A percentile compares a stretch with the other conserved stretches of the same genome.
Conservation (phyloP, 2,113 vertebrate species). For the Abramis brama region DNA sequence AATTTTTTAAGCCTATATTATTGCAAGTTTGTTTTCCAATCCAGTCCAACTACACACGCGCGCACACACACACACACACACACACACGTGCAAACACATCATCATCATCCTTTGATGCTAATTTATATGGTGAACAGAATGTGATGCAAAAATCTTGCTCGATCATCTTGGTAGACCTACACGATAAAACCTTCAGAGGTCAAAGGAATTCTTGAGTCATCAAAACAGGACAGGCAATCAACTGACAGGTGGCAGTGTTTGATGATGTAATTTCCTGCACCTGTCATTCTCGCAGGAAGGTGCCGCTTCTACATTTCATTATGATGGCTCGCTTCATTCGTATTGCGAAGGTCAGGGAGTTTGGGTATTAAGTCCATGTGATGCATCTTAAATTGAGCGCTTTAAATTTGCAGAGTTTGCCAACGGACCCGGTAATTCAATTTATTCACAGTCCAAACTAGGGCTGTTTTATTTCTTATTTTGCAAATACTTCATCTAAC, state of each 20-base stretch:
- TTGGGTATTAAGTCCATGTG: constrained; percentile 17
- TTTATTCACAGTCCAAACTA: constrained; percentile 32
- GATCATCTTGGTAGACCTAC: neutral
- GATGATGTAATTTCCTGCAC: constrained; percentile 55
- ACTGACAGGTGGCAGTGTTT: constrained; percentile 38
- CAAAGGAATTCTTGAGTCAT: neutral
- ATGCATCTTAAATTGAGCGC: constrained; percentile 19
- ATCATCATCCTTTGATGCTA: neutral
- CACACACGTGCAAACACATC: too few relatives aligned
- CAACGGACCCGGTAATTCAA: neutral
- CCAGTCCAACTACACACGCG: too few relatives aligned
- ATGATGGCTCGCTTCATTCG: constrained; percentile 28
- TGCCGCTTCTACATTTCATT: constrained; percentile 38
- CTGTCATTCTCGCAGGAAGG: constrained; percentile 42
- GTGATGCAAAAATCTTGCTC: constrained; percentile 2
- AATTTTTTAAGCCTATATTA: neutral
- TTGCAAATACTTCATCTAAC: constrained; percentile 18
- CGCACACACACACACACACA: too few relatives aligned
- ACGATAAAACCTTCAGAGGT: constrained; percentile 26
- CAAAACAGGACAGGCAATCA: constrained; percentile 30
- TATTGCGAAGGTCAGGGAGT: constrained; percentile 33
- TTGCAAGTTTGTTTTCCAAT: too few relatives aligned
- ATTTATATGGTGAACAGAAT: neutral
- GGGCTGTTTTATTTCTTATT: constrained; percentile 18
- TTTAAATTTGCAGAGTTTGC: constrained; percentile 26